Base-by-base conservation (phyloP, 2,888 invertebrate genomes). In the Drosophila emarginata region DNA sequence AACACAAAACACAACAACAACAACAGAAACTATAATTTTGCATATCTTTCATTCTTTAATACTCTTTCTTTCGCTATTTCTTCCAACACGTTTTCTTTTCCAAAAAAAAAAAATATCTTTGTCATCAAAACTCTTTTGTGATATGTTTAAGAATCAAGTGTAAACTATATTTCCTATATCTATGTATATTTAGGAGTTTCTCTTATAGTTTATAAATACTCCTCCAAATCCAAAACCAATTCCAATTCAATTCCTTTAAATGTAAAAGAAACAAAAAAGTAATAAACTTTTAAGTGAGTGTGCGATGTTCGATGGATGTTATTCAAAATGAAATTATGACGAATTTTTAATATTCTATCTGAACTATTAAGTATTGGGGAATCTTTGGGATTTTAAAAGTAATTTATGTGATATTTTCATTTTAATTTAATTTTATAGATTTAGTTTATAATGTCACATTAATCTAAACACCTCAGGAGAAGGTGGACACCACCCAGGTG, bases 91-190 rank as follows among this genome's bases (percentile, higher is more conserved):
- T 45, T 52, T 67, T 32, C 57, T 39, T 51, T 40, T 57, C 4
- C 36, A 28, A 28, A 28, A 28, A 5, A 28, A 28, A 5, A 3
- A 45, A n/a, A n/a, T n/a, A 45, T 18, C 45, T 45, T 45, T 12
- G 21, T 76, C 80, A 82, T 89, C 87, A 78, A 88, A 85, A 88
- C 83, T 82, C 81, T 87, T 74, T 88, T 85, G 84, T 85, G 84
- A 85, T 85, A 84, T 84, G 87, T 77, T 72, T 84, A 74, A 86
- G 80, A 84, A 62, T 64, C 64, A 78, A 54, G 63, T 68, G 63
- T 68, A 61, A 53, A 72, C 73, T 77, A 73, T 69, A 80, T 54
- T 76, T 84, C 84, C 85, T 79, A 79, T 70, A 73, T 45, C 45
- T 60, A 67, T 74, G 79, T 74, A 67, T 73, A 67, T 66, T 67